Evolutionary conservation across 2,888 invertebrate species (phyloP).

Genomic region (Morpho helenor): DNA sequence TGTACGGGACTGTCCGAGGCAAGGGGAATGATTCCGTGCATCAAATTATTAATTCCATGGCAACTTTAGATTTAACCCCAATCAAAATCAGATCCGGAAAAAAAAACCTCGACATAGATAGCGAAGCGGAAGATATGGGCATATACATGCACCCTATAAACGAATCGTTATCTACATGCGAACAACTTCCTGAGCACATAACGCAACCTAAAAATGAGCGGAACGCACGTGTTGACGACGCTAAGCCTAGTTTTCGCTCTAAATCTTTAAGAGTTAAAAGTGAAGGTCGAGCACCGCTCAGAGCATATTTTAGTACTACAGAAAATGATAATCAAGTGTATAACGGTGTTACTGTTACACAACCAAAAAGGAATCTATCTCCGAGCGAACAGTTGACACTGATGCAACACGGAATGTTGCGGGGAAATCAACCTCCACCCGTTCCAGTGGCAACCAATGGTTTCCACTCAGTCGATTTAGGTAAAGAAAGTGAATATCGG

Average conservation of each 20-base stretch:
- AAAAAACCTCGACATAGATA: conserved; percentile 53
- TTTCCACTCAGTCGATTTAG: conserved; percentile 52
- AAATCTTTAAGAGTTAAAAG: conserved; percentile 76
- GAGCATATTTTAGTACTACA: conserved; percentile 58
- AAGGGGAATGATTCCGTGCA: conserved; percentile 57
- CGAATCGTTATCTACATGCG: conserved; percentile 67
- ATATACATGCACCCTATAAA: conserved; percentile 69
- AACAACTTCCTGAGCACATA: conserved; percentile 66
- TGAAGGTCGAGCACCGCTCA: conserved; percentile 68
- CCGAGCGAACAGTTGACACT: conserved; percentile 73
- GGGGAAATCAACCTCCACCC: conserved; percentile 53
- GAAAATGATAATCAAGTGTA: conserved; percentile 48
- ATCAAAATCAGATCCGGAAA: conserved; percentile 61
- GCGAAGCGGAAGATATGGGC: conserved; percentile 69
- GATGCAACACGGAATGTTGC: conserved; percentile 71
- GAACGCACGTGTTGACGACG: conserved; percentile 64
- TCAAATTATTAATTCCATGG: conserved; percentile 70
- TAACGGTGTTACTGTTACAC: conserved; percentile 71
- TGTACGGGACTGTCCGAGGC: conserved; percentile 31
- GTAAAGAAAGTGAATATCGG: conserved; percentile 72
- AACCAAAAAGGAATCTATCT: conserved; percentile 74
- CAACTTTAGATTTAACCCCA: conserved; percentile 63
- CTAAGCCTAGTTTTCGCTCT: conserved; percentile 71
- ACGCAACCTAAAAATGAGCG: conserved; percentile 57
- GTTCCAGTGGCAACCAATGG: conserved; percentile 49